Conservation (phyloP, 2,888 invertebrate genomes). For the Coleophora deauratella region DNA sequence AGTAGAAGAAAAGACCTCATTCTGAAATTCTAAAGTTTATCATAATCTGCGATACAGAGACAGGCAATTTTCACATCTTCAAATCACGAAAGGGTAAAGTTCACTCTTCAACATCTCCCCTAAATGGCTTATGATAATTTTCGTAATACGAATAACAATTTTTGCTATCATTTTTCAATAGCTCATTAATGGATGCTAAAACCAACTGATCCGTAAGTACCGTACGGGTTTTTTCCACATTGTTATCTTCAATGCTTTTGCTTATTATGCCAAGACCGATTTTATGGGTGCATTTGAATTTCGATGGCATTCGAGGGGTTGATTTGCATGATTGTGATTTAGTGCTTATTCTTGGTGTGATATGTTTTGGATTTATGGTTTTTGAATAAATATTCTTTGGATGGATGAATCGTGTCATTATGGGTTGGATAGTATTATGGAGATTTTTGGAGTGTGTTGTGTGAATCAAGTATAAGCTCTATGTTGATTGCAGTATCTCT, state of each 20-base stretch:
- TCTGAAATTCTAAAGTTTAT: too few species aligned
- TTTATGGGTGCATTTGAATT: conserved; percentile 68
- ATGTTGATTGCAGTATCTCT: background rate
- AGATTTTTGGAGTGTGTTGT: background rate
- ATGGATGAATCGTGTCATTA: conserved; percentile 8
- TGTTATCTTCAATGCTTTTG: conserved; percentile 35
- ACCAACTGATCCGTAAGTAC: conserved; percentile 58
- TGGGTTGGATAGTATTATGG: conserved; percentile 1
- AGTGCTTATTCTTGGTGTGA: conserved; percentile 43
- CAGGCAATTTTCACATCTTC: too few species aligned
- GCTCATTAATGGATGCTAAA: conserved; percentile 60
- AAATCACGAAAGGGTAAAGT: too few species aligned
- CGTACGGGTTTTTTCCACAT: conserved; percentile 42
- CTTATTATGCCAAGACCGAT: conserved; percentile 59
- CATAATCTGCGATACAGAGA: too few species aligned
- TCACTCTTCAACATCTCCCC: conserved; percentile 23
- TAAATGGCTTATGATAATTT: conserved; percentile 65
- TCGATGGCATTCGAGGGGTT: conserved; percentile 50
- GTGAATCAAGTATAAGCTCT: background rate
- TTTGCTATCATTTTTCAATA: conserved; percentile 74
- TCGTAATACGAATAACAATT: conserved; percentile 48
- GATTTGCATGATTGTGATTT: conserved; percentile 72
- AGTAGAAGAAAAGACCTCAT: too few species aligned
- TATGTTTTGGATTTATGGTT: conserved; percentile 37
- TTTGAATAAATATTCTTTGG: conserved; percentile 4